These are phyloP conservation scores for Maniola jurtina DNA, from an alignment of 1,140 invertebrate species.

Conservation along the genomic window DNA sequence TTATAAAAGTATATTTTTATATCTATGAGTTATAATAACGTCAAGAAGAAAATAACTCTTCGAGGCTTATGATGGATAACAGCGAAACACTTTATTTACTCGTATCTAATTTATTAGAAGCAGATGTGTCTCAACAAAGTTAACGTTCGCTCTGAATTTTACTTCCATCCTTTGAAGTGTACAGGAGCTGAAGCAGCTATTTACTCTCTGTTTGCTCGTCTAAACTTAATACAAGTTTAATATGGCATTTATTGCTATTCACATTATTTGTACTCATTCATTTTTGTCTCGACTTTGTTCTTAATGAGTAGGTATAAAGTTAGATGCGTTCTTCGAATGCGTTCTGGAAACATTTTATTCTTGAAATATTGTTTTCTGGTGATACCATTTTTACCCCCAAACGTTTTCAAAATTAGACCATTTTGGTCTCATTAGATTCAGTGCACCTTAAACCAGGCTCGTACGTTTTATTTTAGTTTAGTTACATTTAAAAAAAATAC, in stretches of 20 bases:
- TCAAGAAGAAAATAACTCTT: constrained; percentile 4
- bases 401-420: no score
- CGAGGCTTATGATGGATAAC: constrained; percentile 3
- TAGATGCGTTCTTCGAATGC: no score
- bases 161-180: constrained; percentile 60
- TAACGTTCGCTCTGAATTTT: constrained; percentile 41
- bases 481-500: no score
- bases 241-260: background rate
- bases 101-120: constrained; percentile 22
- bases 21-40: background rate
- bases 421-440: no score
- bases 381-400: no score
- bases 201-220: background rate
- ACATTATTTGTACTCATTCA: background rate
- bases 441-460: no score
- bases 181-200: constrained; percentile 42
- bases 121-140: constrained; percentile 15
- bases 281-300: background rate
- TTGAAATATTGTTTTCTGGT: no score
- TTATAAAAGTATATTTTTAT: constrained; percentile 1
- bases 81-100: constrained; percentile 48
- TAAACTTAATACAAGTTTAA: constrained; percentile 10
- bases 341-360: no score
- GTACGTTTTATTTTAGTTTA: no score
- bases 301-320: no score